These are phyloP conservation scores for Drosophila littoralis DNA, from an alignment of 1,140 invertebrate genomes.

Conservation along the genomic window DNA sequence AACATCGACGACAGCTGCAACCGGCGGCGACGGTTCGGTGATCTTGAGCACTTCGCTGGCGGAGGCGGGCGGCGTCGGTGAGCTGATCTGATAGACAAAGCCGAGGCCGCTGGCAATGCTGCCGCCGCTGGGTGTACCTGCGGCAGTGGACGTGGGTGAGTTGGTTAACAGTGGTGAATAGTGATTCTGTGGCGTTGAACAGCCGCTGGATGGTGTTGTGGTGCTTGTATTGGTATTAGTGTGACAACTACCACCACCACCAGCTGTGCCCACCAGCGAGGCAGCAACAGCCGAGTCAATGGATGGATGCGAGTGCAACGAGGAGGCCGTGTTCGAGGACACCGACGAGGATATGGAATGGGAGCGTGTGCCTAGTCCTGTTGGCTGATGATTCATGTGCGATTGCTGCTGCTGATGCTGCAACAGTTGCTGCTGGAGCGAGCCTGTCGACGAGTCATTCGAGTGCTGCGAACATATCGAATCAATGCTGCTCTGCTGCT, in stretches of 20 bases:
- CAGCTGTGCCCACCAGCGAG: constrained; percentile 79
- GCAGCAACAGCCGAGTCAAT: constrained; percentile 83
- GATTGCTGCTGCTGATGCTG: constrained; percentile 50
- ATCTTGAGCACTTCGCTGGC: constrained; percentile 72
- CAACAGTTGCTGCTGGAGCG: constrained; percentile 56
- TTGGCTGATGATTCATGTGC: constrained; percentile 49
- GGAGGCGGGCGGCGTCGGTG: constrained; percentile 70
- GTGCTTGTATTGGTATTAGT: constrained; percentile 66
- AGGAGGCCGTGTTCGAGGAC: constrained; percentile 67
- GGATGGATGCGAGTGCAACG: constrained; percentile 79
- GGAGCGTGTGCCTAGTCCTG: constrained; percentile 69
- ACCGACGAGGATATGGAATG: constrained; percentile 82
- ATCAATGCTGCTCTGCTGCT: constrained; percentile 80
- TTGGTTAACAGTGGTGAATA: constrained; percentile 83
- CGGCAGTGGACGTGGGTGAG: constrained; percentile 81
- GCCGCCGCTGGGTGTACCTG: constrained; percentile 78
- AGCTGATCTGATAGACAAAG: constrained; percentile 77
- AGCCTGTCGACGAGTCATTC: constrained; percentile 73
- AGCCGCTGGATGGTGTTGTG: constrained; percentile 78
- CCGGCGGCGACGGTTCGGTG: constrained; percentile 53
- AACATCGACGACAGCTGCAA: constrained; percentile 2
- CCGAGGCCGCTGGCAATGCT: constrained; percentile 71
- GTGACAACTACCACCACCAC: constrained; percentile 36
- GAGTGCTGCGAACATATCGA: constrained; percentile 78
- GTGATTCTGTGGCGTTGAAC: constrained; percentile 82